Evolutionary conservation across 2,113 vertebrate genomes (phyloP).

Genomic region (Indri indri): DNA sequence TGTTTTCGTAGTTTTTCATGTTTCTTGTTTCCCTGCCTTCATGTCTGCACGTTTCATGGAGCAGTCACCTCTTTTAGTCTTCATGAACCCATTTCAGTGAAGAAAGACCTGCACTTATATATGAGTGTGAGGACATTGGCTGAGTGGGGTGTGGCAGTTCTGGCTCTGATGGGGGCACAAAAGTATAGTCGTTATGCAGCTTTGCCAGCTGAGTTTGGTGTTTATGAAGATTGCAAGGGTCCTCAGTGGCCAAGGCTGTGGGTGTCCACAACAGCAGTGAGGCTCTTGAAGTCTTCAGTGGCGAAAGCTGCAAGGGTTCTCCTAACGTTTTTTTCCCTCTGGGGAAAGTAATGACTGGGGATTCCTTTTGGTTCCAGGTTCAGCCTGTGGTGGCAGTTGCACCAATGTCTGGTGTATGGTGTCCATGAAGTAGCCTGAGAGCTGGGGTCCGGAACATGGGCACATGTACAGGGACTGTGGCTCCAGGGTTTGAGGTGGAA

Average conservation of each 20-base stretch:
- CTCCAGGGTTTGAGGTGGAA: not conserved
- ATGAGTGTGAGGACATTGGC: not conserved
- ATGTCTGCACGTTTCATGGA: not conserved
- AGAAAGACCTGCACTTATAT: not conserved
- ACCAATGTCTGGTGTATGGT: not conserved
- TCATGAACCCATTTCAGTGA: not conserved
- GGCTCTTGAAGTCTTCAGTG: not conserved
- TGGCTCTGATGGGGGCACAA: not conserved
- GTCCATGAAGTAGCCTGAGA: not conserved
- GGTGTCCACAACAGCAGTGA: not conserved
- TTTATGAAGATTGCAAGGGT: not conserved
- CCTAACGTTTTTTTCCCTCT: not conserved
- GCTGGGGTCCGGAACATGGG: not conserved
- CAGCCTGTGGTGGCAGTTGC: not conserved
- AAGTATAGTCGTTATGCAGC: not conserved
- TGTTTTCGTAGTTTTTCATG: not conserved
- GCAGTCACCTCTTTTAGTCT: not conserved
- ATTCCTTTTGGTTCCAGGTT: not conserved
- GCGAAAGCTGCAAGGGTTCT: not conserved
- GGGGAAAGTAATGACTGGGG: not conserved
- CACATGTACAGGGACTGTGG: not conserved
- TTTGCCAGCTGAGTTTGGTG: not conserved
- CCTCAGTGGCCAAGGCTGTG: too few relatives aligned
- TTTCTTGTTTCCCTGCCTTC: not conserved
- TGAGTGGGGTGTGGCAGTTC: not conserved